These are phyloP conservation scores for Bombyx mandarina DNA, from an alignment of 1,140 invertebrate species.

Conservation along the genomic window DNA sequence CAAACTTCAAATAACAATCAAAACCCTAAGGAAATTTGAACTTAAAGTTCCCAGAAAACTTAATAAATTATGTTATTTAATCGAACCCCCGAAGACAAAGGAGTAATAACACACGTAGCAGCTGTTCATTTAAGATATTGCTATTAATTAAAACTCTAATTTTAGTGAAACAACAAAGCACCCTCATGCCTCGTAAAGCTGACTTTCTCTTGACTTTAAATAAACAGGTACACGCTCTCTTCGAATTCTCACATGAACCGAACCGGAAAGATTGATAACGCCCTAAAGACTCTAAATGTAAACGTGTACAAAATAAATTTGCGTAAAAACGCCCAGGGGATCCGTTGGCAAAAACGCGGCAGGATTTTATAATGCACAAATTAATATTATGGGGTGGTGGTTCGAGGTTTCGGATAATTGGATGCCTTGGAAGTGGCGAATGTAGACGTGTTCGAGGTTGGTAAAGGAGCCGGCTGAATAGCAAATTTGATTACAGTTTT, in stretches of 20 bases:
- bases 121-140: too few relatives aligned
- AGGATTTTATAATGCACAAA: slow-evolving; percentile 4
- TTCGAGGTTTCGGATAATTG: slow-evolving; percentile 2
- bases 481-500: too few relatives aligned
- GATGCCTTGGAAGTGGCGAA: not conserved
- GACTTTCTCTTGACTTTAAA: slow-evolving; percentile 6
- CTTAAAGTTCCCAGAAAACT: too few relatives aligned
- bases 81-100: too few relatives aligned
- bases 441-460: too few relatives aligned
- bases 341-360: slow-evolving; percentile 5
- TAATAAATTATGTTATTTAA: too few relatives aligned
- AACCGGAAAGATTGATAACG: slow-evolving; percentile 11
- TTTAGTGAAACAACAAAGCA: too few relatives aligned
- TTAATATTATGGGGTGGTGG: slow-evolving; percentile 2
- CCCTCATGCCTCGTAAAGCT: not conserved
- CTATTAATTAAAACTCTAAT: too few relatives aligned
- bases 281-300: slow-evolving; percentile 12
- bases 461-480: too few relatives aligned
- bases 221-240: slow-evolving; percentile 5
- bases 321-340: slow-evolving; percentile 10
- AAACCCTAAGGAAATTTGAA: too few relatives aligned
- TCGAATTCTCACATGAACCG: slow-evolving; percentile 8
- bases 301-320: slow-evolving; percentile 14
- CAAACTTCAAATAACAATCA: too few relatives aligned
- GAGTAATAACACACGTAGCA: too few relatives aligned